A percentile compares a stretch with the other conserved stretches of the same genome.
Evolutionary conservation across 1,140 invertebrate species (phyloP).

Genomic region (Coptotermes formosanus): DNA sequence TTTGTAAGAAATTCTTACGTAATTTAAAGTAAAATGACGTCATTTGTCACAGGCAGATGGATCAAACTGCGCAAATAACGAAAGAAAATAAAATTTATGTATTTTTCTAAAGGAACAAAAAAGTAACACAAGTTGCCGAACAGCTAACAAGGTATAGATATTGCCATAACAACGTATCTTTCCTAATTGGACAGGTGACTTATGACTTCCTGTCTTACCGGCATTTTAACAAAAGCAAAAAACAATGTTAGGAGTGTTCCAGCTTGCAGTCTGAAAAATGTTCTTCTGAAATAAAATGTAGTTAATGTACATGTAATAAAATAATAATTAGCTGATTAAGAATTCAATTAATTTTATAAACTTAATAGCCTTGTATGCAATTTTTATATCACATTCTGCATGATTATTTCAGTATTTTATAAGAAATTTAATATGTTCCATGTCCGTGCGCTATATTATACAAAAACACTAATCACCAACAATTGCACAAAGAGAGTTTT

Average conservation of each 20-base stretch:
- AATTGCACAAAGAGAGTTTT: too few species aligned
- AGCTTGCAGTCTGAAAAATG: background rate
- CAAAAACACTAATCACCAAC: too few species aligned
- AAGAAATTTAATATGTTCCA: too few species aligned
- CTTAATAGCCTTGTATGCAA: background rate
- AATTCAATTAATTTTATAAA: background rate
- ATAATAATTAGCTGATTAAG: background rate
- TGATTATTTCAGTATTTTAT: too few species aligned
- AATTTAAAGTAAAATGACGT: background rate
- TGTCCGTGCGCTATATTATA: too few species aligned
- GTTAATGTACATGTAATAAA: background rate
- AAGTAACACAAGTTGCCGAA: background rate
- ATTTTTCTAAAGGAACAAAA: background rate
- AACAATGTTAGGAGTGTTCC: background rate
- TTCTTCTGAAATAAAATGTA: background rate
- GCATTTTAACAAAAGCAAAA: background rate
- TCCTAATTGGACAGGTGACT: conserved; percentile 1
- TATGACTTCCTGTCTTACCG: background rate
- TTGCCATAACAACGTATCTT: background rate
- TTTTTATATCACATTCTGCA: background rate
- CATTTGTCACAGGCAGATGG: background rate
- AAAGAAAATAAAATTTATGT: background rate
- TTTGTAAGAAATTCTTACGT: background rate
- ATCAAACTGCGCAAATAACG: background rate
- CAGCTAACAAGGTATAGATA: background rate